These are phyloP conservation scores for Chrysogorgia sp. DNA, from an alignment of 92 coral and sea anemone genomes.

Conservation along the genomic window DNA sequence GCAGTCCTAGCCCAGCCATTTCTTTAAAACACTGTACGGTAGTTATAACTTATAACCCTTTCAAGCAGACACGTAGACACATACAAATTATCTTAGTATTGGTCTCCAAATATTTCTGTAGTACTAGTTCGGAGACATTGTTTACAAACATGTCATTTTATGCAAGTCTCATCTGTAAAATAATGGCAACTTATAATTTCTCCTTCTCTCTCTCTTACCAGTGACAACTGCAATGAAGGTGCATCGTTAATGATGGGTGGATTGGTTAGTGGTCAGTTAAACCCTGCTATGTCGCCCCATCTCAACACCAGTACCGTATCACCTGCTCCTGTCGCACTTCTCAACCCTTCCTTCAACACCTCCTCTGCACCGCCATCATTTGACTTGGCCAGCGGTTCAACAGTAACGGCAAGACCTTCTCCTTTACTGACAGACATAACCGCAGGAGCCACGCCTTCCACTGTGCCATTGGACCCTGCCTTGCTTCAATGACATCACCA, in stretches of 20 bases:
- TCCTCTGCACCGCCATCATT: slow-evolving; percentile 61
- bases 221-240: background rate
- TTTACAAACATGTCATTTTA: no score
- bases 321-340: slow-evolving; percentile 45
- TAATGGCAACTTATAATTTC: no score
- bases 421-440: slow-evolving; percentile 89
- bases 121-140: no score
- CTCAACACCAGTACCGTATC: slow-evolving; percentile 28
- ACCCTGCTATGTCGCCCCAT: slow-evolving; percentile 24
- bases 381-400: slow-evolving; percentile 38
- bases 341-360: slow-evolving; percentile 58
- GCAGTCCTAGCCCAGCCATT: no score
- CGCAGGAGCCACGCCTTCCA: slow-evolving; percentile 91
- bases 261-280: slow-evolving; percentile 22
- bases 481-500: background rate
- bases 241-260: slow-evolving; percentile 6
- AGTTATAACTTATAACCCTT: no score
- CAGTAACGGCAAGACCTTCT: slow-evolving; percentile 84
- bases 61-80: no score
- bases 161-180: no score
- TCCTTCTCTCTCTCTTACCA: background rate
- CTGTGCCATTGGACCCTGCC: slow-evolving; percentile 23
- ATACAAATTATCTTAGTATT: no score
- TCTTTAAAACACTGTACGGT: no score
- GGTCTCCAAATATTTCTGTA: no score